Base-by-base conservation (phyloP, 2,888 invertebrate genomes). In the Cryptocephalus moraei region DNA sequence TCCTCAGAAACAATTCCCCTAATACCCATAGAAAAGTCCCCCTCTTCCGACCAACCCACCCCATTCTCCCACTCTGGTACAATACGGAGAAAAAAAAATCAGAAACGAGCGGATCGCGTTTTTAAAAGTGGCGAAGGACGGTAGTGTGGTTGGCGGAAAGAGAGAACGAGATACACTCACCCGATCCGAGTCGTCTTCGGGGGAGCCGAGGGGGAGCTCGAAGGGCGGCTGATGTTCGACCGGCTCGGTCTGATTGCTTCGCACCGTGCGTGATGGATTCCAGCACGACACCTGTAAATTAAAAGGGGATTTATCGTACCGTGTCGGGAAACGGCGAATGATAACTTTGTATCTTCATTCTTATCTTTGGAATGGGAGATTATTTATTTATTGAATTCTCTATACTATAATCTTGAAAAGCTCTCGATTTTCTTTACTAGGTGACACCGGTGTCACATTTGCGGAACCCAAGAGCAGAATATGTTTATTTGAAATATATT, bases 121-220 rank as follows among this genome's bases (percentile, higher is more conserved):
- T 56, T 56, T 50, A 45, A 54, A 54, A 55, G 22, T 22, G 22
- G 22, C 22, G 22, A 22, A 22, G 22, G 6, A 22, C 6, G 3
- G 22, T 2, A 22, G 22, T 22, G 6, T 2, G 22, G 22, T 6
- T 2, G 22, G 22, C 22, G 22, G 22, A 22, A 22, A 22, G 22
- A 6, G 22, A 22, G 22, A 22, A 22, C 12, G 38, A 46, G 33
- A 42, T 45, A 43, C 43, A 47, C 55, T 60, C 58, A 65, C 65
- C 59, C 60, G 62, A 49, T 63, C 63, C 33, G 63, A 59, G 47
- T 63, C 62, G 52, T 62, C 62, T 43, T 62, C 62, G 44, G 51
- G 48, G 33, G 52, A 50, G 22, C 22, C 22, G 22, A 22, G 22
- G 22, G 22, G 22, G 22, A 47, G 52, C 49, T 39, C 57, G 49